Conservation (phyloP, 2,113 vertebrate species). For the Amphiprion ocellaris region DNA sequence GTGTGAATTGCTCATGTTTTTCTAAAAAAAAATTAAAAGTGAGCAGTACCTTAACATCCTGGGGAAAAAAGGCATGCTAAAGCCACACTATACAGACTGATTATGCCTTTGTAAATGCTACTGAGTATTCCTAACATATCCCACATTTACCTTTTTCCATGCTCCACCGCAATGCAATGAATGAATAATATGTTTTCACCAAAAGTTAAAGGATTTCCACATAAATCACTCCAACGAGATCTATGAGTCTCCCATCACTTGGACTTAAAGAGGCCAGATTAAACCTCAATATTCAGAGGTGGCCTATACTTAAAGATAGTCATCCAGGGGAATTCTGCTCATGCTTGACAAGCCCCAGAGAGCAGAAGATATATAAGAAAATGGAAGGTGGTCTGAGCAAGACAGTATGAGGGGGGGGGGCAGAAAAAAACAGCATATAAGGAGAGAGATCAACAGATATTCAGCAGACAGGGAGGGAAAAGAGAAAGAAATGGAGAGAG, state of each 20-base stretch:
- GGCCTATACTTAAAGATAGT: slow-evolving; percentile 61
- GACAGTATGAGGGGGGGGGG: neutral
- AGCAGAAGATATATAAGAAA: slow-evolving; percentile 40
- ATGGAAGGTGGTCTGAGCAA: slow-evolving; percentile 30
- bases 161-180: slow-evolving; percentile 24
- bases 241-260: slow-evolving; percentile 62
- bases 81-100: neutral
- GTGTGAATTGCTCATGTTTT: neutral
- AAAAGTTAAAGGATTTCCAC: slow-evolving; percentile 54
- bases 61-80: neutral
- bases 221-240: slow-evolving; percentile 69
- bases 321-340: slow-evolving; percentile 53
- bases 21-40: neutral
- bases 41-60: neutral
- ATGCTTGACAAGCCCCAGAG: slow-evolving; percentile 51
- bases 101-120: slow-evolving; percentile 15
- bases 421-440: slow-evolving; percentile 2
- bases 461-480: neutral
- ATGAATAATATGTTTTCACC: slow-evolving; percentile 39
- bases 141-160: slow-evolving; percentile 11
- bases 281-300: slow-evolving; percentile 53
- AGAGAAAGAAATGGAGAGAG: neutral
- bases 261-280: slow-evolving; percentile 57
- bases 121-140: slow-evolving; percentile 3
- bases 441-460: slow-evolving; percentile 9